phyloP scores from a whole-genome alignment of 2,888 invertebrate species.

The Heliconius hortense region DNA sequence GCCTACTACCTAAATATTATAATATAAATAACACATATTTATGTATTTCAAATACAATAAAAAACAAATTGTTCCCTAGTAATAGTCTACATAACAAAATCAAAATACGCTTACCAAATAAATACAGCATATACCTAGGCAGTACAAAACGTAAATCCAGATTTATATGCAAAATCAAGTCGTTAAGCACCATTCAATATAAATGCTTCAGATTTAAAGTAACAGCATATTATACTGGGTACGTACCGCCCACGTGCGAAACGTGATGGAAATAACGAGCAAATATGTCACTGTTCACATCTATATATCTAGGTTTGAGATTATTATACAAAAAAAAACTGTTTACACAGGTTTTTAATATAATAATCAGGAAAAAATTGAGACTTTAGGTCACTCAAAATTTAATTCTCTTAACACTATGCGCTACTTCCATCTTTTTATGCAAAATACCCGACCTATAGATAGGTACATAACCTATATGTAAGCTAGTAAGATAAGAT shows the following conservation, averaged over 20 bases:
- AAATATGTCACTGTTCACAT: slow-evolving; percentile 6
- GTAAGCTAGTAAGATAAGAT: no score
- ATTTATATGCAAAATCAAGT: slow-evolving; percentile 5
- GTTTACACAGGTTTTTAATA: background rate
- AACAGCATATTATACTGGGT: background rate
- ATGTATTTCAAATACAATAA: no score
- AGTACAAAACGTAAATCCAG: background rate
- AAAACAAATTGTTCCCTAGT: no score
- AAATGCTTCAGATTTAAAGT: slow-evolving; percentile 1
- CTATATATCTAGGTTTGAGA: background rate
- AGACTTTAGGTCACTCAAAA: no score
- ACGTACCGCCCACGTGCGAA: background rate
- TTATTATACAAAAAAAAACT: background rate
- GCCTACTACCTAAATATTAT: no score
- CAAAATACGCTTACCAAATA: background rate
- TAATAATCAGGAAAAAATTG: background rate
- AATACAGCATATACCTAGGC: background rate
- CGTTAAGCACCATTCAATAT: slow-evolving; percentile 14
- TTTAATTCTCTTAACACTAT: no score
- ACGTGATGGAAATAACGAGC: slow-evolving; percentile 15
- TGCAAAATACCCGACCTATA: no score
- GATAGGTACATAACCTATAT: no score
- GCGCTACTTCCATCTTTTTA: no score
- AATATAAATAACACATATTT: no score
- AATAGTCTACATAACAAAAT: no score